Conservation (phyloP, 2,888 invertebrate species). For the Cremastobaeus sp. region DNA sequence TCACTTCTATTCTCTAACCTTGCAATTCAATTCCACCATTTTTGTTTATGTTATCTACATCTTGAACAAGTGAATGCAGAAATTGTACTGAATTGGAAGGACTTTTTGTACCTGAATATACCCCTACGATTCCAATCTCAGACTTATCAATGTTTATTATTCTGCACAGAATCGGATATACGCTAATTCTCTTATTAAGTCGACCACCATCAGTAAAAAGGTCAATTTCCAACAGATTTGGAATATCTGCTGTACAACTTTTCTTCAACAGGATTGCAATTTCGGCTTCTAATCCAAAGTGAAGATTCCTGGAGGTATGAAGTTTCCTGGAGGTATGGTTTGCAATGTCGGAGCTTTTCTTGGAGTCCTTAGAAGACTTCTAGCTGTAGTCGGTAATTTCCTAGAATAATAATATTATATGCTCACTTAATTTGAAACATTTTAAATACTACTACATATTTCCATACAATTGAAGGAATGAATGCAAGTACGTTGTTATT, state of each 20-base stretch:
- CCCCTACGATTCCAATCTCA: no score
- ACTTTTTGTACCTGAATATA: no score
- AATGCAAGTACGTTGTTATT: no score
- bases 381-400: not conserved
- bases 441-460: no score
- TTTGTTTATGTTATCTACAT: not conserved
- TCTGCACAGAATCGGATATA: conserved; percentile 48
- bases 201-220: conserved; percentile 18
- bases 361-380: not conserved
- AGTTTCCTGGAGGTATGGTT: not conserved
- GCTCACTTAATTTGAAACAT: no score
- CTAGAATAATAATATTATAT: no score
- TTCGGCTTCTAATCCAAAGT: not conserved
- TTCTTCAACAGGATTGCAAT: not conserved
- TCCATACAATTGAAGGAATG: no score
- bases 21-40: not conserved
- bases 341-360: no score
- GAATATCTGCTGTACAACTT: not conserved
- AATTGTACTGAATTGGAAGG: no score
- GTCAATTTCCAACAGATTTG: no score
- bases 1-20: not conserved
- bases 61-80: no score
- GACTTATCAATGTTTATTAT: conserved; percentile 36
- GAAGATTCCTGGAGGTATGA: not conserved
- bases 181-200: conserved; percentile 24